Evolutionary conservation across 2,888 invertebrate genomes (phyloP).

Genomic region (Diaphora mendica): DNA sequence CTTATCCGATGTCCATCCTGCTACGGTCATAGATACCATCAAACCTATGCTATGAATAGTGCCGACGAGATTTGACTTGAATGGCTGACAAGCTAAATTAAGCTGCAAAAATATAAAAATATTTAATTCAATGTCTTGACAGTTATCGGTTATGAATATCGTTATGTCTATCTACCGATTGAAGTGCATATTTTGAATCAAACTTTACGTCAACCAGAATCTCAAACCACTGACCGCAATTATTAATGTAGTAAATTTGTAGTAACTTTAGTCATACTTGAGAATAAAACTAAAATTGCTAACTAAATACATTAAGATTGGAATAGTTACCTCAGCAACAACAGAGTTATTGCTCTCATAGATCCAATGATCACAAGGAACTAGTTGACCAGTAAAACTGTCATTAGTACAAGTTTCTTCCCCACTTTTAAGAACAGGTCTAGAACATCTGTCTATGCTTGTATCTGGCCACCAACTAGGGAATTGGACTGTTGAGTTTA

Average conservation of each 20-base stretch:
- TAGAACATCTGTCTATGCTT: conserved; percentile 62
- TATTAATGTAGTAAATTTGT: neutral
- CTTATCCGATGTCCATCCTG: conserved; percentile 73
- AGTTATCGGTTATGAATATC: too few species aligned
- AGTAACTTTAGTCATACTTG: neutral
- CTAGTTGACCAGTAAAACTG: conserved; percentile 58
- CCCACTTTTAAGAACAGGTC: conserved; percentile 55
- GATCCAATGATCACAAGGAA: conserved; percentile 67
- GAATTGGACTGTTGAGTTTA: conserved; percentile 37
- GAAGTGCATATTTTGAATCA: neutral
- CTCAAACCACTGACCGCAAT: neutral
- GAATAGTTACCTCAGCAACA: conserved; percentile 64
- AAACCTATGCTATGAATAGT: conserved; percentile 73
- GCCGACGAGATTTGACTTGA: conserved; percentile 71
- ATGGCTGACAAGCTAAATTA: conserved; percentile 72
- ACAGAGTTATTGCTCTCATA: conserved; percentile 73
- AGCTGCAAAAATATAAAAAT: conserved; percentile 58
- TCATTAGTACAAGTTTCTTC: conserved; percentile 53
- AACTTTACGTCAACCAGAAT: neutral
- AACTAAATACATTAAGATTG: too few species aligned
- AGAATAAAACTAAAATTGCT: neutral
- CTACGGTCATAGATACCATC: conserved; percentile 67
- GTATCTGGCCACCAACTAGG: conserved; percentile 71
- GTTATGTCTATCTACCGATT: neutral
- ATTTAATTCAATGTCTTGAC: neutral